Base-by-base conservation (phyloP, 2,888 invertebrate species). In the Masnerella sp. region DNA sequence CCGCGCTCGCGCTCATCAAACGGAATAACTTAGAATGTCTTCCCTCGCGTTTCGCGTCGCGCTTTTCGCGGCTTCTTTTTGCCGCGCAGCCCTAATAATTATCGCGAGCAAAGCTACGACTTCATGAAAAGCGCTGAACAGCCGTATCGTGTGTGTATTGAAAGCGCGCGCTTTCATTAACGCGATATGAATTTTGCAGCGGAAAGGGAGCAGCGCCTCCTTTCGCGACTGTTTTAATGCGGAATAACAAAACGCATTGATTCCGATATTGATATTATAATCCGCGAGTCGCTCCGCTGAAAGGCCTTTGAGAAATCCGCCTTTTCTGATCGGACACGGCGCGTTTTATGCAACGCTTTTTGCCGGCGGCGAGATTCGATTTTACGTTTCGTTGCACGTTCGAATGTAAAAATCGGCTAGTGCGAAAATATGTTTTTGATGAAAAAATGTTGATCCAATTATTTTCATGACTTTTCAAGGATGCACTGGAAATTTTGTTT, bases 161-260 rank as follows among this genome's bases (percentile, higher is more conserved):
- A 72, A 72, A 61, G 67, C 56, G 72, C 49, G 51, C 72, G 61
- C 72, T 72, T 72, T 67, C 65, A 72, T 72, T 72, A 72, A 72
- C 72, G 72, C 43, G 56, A 49, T 67, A 72, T 72, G 72, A 65
- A 72, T 72, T 72, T 72, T 67, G 18, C 58, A 43, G 51, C 15
- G 51, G 22, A 61, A 61, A 58, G 59, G 38, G 51, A 61, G 59
- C 42, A 42, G 17, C 38, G 42, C 28, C 22, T 59, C 20, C 34
- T 51, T 36, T 49, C 40, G 8, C 28, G 3, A n/a, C n/a, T n/a
- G 1, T 28, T 28, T 28, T 28, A 51, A 43, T 36, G 22, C 25
- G 12, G 20, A 20, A 22, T n/a, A 8, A 28, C 28, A 28, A 28
- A 28, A 28, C n/a, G n/a, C n/a, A n/a, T n/a, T n/a, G n/a, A n/a